Percentiles rank a stretch among this genome's conserved stretches.
Evolutionary conservation across 1,140 invertebrate species (phyloP).

Genomic region (Drosophila navojoa): DNA sequence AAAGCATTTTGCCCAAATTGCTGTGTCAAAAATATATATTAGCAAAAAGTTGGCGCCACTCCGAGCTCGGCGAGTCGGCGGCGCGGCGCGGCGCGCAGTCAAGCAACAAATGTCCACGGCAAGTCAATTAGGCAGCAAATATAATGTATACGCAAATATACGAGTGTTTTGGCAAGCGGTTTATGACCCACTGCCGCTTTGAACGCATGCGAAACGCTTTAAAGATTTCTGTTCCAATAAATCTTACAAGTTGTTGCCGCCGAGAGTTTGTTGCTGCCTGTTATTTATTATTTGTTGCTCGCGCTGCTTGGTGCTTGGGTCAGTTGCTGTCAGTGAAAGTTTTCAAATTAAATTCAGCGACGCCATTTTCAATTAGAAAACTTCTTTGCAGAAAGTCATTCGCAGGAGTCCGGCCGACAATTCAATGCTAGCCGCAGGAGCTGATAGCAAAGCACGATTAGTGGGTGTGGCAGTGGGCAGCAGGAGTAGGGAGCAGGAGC

Average conservation of each 20-base stretch:
- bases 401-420: constrained; percentile 39
- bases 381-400: constrained; percentile 67
- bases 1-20: constrained; percentile 34
- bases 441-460: not conserved
- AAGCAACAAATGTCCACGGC: constrained; percentile 61
- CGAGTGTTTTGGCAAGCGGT: constrained; percentile 23
- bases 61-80: not conserved
- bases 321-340: constrained; percentile 74
- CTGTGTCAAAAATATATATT: constrained; percentile 35
- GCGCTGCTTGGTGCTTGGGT: constrained; percentile 39
- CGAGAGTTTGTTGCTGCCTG: not conserved
- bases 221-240: constrained; percentile 38
- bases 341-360: constrained; percentile 82
- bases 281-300: not conserved
- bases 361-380: constrained; percentile 83
- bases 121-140: constrained; percentile 70
- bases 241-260: constrained; percentile 55
- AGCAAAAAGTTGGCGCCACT: constrained; percentile 63
- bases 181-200: constrained; percentile 25
- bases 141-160: constrained; percentile 28
- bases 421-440: constrained; percentile 26
- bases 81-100: constrained; percentile 24
- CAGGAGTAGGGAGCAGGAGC: not conserved
- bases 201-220: not conserved
- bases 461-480: not conserved